Conservation (phyloP, 53 echinoderm and acorn worm species). For the Echinarachnius parma region DNA sequence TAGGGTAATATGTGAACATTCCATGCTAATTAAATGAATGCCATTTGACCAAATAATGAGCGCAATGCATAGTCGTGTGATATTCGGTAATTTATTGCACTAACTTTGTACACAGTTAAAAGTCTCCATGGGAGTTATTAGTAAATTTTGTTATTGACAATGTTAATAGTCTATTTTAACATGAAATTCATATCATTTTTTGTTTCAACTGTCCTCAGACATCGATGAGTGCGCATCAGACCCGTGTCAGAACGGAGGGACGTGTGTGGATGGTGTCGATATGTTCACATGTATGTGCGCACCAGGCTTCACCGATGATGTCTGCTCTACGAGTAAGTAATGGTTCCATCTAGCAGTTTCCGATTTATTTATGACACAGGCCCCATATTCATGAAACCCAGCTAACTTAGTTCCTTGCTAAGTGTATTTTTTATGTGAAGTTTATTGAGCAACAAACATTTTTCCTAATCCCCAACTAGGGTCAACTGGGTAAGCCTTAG, state of each 20-base stretch:
- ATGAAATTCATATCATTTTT: not conserved
- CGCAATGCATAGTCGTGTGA: too few relatives aligned
- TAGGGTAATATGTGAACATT: too few relatives aligned
- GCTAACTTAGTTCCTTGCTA: not conserved
- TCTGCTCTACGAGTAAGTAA: not conserved
- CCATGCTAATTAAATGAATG: too few relatives aligned
- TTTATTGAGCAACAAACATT: not conserved
- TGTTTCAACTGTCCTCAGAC: not conserved
- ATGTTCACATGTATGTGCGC: not conserved
- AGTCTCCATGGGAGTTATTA: too few relatives aligned
- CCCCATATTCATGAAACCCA: not conserved
- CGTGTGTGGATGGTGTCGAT: not conserved
- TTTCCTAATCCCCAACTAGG: too few relatives aligned
- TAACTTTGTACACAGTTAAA: too few relatives aligned
- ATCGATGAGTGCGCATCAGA: conserved; percentile 19
- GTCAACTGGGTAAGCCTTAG: too few relatives aligned
- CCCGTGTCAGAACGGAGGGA: not conserved
- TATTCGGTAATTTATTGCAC: too few relatives aligned
- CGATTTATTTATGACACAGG: not conserved
- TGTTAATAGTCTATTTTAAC: not conserved
- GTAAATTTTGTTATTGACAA: not conserved
- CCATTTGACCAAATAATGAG: too few relatives aligned
- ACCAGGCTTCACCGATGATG: not conserved
- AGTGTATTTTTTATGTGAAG: not conserved
- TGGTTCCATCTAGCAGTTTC: too few relatives aligned